Base-by-base conservation (phyloP, 2,113 vertebrate genomes). In the Pelecanus crispus region DNA sequence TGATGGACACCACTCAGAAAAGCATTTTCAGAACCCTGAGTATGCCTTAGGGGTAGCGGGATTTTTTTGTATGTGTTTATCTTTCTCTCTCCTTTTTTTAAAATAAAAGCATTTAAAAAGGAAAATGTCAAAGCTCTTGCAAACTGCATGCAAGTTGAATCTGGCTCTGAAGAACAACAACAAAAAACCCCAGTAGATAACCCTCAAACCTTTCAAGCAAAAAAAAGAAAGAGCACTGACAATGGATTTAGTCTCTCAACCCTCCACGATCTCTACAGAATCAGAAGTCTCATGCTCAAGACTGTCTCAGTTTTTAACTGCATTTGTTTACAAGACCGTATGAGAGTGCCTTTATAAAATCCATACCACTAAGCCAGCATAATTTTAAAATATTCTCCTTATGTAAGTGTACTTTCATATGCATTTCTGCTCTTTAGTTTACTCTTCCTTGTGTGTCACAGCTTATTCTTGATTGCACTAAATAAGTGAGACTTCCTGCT, bases 341-440 rank as follows among this genome's bases (percentile, higher is more conserved):
- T 9, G 7, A 84, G 15, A 91, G 28, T 31, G 42, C 52, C 68
- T 73, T 71, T 59, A 90, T 26, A 84, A 94, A 95, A 90, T 44
- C 67, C 79, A 90, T 34, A 79, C 28, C 13, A 73, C 28, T 86
- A 89, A 71, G 38, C 56, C 77, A 88, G 32, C n/a, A 70, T 3
- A 12, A 40, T 71, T 92, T 71, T 56, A 95, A 87, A 95, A 91
- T 68, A 92, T 34, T 49, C 58, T 73, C 49, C 75, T 93, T 96
- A 93, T 8, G 5, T 92, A 95, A 96, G 47, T 28, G 25, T 47
- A 72, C 74, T 89, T 92, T 72, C 56, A 82, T 31, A 92, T 11
- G 47, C 29, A 75, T 87, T 92, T 92, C 65, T 91, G 73, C 45
- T 94, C 34, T 88, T 84, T 40, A 74, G 32, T 59, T 71, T 84